Evolutionary conservation across 2,113 vertebrate genomes (phyloP).

Genomic region (Xenopus tropicalis): DNA sequence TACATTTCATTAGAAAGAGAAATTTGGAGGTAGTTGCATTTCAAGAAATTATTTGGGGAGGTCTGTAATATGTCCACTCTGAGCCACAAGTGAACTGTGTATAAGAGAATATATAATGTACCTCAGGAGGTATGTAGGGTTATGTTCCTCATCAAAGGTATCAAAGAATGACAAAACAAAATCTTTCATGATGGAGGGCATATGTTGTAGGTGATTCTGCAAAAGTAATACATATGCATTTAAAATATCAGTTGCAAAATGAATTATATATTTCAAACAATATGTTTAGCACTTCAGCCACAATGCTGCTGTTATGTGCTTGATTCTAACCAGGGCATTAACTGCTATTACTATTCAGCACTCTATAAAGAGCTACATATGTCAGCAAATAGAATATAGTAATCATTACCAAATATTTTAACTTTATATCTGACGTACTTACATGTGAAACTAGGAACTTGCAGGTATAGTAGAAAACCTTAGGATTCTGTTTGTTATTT

Average conservation of each 20-base stretch:
- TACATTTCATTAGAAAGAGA: too few species aligned
- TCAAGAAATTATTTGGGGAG: too few species aligned
- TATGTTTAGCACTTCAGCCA: too few species aligned
- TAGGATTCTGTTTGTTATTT: slow-evolving; percentile 73
- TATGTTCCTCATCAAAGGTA: slow-evolving; percentile 61
- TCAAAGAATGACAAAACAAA: slow-evolving; percentile 85
- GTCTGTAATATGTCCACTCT: too few species aligned
- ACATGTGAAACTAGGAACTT: slow-evolving; percentile 86
- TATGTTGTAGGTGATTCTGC: slow-evolving; percentile 71
- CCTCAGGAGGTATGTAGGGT: slow-evolving; percentile 79
- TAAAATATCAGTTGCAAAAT: background rate
- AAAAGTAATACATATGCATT: slow-evolving; percentile 40
- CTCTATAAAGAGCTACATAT: too few species aligned
- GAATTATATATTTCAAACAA: background rate
- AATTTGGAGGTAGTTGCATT: too few species aligned
- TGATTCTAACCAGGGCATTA: too few species aligned
- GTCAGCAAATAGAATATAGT: background rate
- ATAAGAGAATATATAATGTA: slow-evolving; percentile 48
- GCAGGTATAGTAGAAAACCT: slow-evolving; percentile 81
- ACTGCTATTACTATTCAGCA: too few species aligned
- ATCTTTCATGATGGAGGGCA: slow-evolving; percentile 75
- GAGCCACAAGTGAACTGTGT: too few species aligned
- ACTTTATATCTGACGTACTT: slow-evolving; percentile 35
- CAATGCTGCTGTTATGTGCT: too few species aligned
- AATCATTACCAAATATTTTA: background rate